Evolutionary conservation across 1,140 invertebrate species (phyloP), one percentile per base, ranked within the genome.

Genomic region (Bombus pyrosoma): DNA sequence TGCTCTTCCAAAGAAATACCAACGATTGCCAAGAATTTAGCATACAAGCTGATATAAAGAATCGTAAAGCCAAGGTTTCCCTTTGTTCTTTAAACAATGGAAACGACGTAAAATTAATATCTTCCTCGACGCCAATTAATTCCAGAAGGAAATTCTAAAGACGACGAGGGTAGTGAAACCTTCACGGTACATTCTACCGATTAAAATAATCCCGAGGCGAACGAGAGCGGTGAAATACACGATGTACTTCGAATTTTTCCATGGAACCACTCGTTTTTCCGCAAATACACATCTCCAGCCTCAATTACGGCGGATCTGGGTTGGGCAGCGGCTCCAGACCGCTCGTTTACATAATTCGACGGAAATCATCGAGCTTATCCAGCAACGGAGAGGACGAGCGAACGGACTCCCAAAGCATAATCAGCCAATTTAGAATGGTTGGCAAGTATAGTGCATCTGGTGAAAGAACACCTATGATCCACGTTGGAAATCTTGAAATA

Each of bases 281-380:
- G 74, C 78, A 85, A 75, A 82, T 68, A 74, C 75, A 39, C 47
- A 59, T 73, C 47, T 34, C 78, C 22, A 12, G 57, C 66, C 77
- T 89, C 87, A 86, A 89, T 89, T 89, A 89, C 79, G 84, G 59
- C 43, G 72, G 81, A 80, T 89, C 37, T 69, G 75, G 64, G 37
- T 64, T 77, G 87, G 84, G 57, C 69, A 66, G 37, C 47, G 78
- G 73, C 64, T 66, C 53, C 83, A 47, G 71, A 59, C 76, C 62
- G 43, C 84, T 86, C 79, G 77, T 89, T 89, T 89, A 85, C 88
- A 89, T 89, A 86, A 89, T 89, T 89, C 71, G 69, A 83, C 88
- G 88, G 71, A 87, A 90, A 90, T 87, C 86, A 69, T 57, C 82
- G 37, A 53, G 59, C 82, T 78, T 86, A 86, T 79, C 62, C 28